Conservation (phyloP, 2,113 vertebrate genomes). For the Corythaeola cristata region DNA sequence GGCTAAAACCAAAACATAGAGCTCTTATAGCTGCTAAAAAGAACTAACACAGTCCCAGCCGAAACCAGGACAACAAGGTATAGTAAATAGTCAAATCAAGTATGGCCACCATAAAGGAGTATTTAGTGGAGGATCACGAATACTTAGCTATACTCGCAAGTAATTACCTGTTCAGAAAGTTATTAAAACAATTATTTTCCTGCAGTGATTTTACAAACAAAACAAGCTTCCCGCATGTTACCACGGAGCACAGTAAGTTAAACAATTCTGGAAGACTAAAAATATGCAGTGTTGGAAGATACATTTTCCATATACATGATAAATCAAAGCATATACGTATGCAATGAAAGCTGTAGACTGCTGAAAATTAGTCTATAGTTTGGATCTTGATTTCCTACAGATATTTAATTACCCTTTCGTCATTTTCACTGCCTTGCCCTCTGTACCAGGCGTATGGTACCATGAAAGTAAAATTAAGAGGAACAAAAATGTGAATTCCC, state of each 20-base stretch:
- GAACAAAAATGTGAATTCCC: constrained; percentile 11
- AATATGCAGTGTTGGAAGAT: background rate
- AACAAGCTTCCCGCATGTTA: background rate
- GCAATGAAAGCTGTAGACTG: constrained; percentile 6
- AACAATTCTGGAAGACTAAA: background rate
- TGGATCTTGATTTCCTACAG: constrained; percentile 15
- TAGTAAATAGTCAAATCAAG: background rate
- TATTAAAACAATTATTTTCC: background rate
- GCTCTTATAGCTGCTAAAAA: too few species aligned
- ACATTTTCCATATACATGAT: constrained; percentile 21
- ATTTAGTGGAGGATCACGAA: background rate
- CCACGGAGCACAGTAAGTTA: background rate
- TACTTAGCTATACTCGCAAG: background rate
- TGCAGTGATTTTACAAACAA: background rate
- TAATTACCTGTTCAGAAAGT: background rate
- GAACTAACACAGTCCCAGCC: too few species aligned
- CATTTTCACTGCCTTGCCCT: background rate
- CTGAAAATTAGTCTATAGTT: constrained; percentile 26
- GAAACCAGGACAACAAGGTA: too few species aligned
- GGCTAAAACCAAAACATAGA: too few species aligned
- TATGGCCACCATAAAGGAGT: background rate
- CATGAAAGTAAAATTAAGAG: constrained; percentile 32
- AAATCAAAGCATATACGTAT: background rate
- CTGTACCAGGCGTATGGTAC: background rate
- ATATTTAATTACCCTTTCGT: constrained; percentile 29